Percentiles rank a stretch among this genome's conserved stretches.
These are phyloP conservation scores for Melanotaenia maccullochi DNA, from an alignment of 2,797 vertebrate species.

Conservation along the genomic window DNA sequence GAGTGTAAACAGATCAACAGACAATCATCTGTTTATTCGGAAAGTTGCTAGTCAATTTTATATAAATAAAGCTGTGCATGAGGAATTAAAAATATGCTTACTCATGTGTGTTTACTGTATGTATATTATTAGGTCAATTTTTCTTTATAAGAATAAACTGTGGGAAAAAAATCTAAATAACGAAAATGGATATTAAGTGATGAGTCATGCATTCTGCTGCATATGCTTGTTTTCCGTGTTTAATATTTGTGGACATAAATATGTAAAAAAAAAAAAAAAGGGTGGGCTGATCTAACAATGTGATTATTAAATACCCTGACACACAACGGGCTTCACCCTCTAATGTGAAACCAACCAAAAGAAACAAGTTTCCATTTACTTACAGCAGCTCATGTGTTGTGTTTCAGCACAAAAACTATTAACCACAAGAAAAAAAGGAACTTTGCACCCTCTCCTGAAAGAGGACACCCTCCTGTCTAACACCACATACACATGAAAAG, in stretches of 20 bases:
- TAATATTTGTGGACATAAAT: not conserved
- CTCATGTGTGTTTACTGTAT: not conserved
- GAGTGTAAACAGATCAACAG: slow-evolving; percentile 29
- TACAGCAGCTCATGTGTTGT: not conserved
- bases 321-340: slow-evolving; percentile 27
- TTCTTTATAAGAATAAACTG: not conserved
- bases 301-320: slow-evolving; percentile 35
- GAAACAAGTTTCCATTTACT: slow-evolving; percentile 40
- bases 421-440: slow-evolving; percentile 39
- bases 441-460: slow-evolving; percentile 50
- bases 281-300: not conserved
- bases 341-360: slow-evolving; percentile 33
- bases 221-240: slow-evolving; percentile 2
- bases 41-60: not conserved
- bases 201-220: slow-evolving; percentile 2
- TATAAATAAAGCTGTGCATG: not conserved
- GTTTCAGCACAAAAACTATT: slow-evolving; percentile 26
- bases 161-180: not conserved
- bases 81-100: not conserved
- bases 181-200: not conserved
- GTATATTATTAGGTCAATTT: not conserved
- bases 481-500: not conserved
- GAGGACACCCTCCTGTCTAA: slow-evolving; percentile 14
- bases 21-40: not conserved
- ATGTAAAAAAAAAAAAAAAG: not conserved